Percentiles rank a stretch among this genome's conserved stretches.
Evolutionary conservation across 2,797 vertebrate species (phyloP).

Genomic region (Sebastes flavidus): DNA sequence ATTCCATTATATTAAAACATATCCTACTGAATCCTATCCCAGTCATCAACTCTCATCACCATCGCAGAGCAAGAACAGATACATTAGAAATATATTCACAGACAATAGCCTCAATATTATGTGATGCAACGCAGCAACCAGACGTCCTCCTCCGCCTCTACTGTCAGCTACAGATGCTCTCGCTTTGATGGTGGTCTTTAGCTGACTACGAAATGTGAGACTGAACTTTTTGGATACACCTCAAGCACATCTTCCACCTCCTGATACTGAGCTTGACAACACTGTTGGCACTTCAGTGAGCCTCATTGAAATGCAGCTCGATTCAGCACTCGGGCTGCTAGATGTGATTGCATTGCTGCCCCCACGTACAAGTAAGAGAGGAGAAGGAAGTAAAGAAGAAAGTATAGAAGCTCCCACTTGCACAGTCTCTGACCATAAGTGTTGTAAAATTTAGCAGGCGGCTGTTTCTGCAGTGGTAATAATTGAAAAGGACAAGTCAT

Average conservation of each 20-base stretch:
- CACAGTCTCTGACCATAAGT: background rate
- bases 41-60: background rate
- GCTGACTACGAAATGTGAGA: background rate
- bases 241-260: background rate
- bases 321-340: background rate
- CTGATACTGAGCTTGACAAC: background rate
- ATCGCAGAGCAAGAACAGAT: background rate
- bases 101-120: background rate
- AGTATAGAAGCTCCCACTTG: background rate
- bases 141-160: background rate
- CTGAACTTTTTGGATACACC: background rate
- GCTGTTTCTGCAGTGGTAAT: background rate
- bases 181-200: slow-evolving; percentile 7
- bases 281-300: background rate
- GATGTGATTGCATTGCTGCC: background rate
- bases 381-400: background rate
- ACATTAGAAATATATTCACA: background rate
- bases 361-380: accelerated
- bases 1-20: background rate
- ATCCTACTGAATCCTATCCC: background rate
- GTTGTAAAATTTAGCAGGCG: background rate
- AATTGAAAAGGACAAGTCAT: background rate
- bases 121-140: slow-evolving; percentile 15
- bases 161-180: background rate
- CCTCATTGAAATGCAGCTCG: slow-evolving; percentile 23